These are phyloP conservation scores for Lycocorax pyrrhopterus DNA, from an alignment of 2,113 vertebrate genomes.

Conservation along the genomic window DNA sequence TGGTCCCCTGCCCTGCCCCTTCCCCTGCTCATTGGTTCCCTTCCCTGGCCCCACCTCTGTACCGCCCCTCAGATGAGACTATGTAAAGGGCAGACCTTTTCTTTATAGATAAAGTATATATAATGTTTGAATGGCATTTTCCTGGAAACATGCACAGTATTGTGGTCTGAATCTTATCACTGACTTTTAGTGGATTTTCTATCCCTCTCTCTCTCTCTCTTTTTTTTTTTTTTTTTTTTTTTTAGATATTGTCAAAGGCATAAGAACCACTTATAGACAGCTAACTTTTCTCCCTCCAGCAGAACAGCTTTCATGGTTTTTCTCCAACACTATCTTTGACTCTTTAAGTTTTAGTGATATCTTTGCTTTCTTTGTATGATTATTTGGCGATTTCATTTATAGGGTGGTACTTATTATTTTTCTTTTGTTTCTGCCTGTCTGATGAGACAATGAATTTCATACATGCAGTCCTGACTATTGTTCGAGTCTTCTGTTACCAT, in stretches of 20 bases:
- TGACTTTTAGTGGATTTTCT: neutral
- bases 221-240: too few species aligned
- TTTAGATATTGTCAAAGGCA: neutral
- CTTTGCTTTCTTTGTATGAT: neutral
- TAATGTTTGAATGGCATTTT: neutral
- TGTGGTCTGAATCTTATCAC: neutral
- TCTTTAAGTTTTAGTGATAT: neutral
- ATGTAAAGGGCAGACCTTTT: too few species aligned
- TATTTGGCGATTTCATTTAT: neutral
- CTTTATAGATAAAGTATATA: neutral
- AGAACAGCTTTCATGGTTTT: neutral
- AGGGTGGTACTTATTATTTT: neutral
- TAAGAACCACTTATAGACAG: neutral
- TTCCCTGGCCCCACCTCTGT: too few species aligned
- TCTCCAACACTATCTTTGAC: neutral
- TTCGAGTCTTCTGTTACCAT: neutral
- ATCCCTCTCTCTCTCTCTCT: fast-evolving
- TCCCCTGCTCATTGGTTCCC: too few species aligned
- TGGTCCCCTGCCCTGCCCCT: too few species aligned
- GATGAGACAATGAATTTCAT: neutral
- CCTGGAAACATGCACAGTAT: neutral
- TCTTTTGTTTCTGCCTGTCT: neutral
- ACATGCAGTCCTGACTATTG: fast-evolving
- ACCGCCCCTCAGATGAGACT: too few species aligned
- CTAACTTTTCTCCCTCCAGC: neutral